phyloP scores from a whole-genome alignment of 2,113 vertebrate genomes.

The Galemys pyrenaicus region DNA sequence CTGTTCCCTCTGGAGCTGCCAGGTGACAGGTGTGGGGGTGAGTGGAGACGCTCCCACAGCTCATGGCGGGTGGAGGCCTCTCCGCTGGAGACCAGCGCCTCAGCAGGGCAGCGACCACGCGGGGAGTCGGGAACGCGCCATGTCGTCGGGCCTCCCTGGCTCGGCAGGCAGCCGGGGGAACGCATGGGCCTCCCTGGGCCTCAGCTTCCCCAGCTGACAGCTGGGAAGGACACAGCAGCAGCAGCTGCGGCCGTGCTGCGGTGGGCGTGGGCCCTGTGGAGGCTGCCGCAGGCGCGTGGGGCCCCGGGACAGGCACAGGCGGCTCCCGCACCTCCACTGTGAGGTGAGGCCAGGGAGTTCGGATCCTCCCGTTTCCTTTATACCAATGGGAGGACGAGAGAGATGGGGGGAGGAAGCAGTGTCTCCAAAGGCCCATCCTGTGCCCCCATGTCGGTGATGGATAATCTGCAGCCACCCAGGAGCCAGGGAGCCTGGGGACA shows the following conservation, averaged over 20 bases:
- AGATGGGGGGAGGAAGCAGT: not conserved
- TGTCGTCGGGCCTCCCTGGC: not conserved
- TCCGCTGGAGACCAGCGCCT: not conserved
- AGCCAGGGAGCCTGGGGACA: not conserved
- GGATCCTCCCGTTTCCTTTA: not conserved
- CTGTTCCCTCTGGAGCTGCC: not conserved
- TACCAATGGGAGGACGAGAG: not conserved
- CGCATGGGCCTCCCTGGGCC: not conserved
- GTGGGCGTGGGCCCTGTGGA: too few species aligned
- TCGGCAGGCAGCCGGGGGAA: not conserved
- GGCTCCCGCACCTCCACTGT: not conserved
- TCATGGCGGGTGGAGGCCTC: not conserved
- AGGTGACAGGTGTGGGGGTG: not conserved
- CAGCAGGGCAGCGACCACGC: not conserved
- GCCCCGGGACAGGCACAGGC: not conserved
- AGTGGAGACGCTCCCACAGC: not conserved
- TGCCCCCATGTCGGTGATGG: not conserved
- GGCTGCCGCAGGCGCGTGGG: not conserved
- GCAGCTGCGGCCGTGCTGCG: too few species aligned
- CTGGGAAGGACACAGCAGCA: accelerated
- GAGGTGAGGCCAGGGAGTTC: not conserved
- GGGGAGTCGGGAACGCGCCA: not conserved
- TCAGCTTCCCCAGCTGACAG: not conserved
- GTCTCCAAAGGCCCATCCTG: not conserved
- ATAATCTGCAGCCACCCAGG: not conserved